Evolutionary conservation across 2,888 invertebrate genomes (phyloP), one percentile per base, ranked within the genome.

Genomic region (Lampropteryx suffumata): DNA sequence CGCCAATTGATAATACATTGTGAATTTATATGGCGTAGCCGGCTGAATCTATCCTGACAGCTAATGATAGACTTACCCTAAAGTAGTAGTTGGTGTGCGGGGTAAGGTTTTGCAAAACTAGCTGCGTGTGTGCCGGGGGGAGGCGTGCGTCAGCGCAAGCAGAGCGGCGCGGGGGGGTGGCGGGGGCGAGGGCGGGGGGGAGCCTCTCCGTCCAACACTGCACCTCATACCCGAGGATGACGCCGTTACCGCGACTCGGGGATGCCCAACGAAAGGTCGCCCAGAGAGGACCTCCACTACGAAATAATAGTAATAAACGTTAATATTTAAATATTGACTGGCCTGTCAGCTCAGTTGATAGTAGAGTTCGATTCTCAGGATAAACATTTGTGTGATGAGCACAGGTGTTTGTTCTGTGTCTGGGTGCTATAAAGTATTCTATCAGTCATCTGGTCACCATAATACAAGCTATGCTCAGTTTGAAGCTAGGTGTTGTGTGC

Each of bases 221-320:
- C 1, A 94, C 92, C 56, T 92, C 92, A 79, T 97, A 98, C 1
- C 94, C 93, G 37, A 92, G 84, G 26, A 97, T 91, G 5, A 95
- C 82, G 0, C 97, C 96, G 76, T 97, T 97, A 1, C 94, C 91
- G 46, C 92, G 91, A 29, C 88, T 77, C 0, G 98, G 98, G 0
- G 92, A 83, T 58, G 94, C 93, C 98, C 98, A 98, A 4, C 98
- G 94, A 60, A 95, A 93, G 62, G 93, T 92, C 0, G 94, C 94
- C 5, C 91, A 91, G 2, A 93, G 81, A 0, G 78, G 68, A 0
- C 84, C 83, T 13, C 79, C 82, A 42, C 86, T 87, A 59, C 6
- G 50, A 34, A 42, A 12, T 41, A 32, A 7, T 3, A 27, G 4
- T 10, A 29, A 10, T 6, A 12, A 39, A 37, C 3, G n/a, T 36